Conservation (phyloP, 2,888 invertebrate genomes). For the Hypolimnas misippus region DNA sequence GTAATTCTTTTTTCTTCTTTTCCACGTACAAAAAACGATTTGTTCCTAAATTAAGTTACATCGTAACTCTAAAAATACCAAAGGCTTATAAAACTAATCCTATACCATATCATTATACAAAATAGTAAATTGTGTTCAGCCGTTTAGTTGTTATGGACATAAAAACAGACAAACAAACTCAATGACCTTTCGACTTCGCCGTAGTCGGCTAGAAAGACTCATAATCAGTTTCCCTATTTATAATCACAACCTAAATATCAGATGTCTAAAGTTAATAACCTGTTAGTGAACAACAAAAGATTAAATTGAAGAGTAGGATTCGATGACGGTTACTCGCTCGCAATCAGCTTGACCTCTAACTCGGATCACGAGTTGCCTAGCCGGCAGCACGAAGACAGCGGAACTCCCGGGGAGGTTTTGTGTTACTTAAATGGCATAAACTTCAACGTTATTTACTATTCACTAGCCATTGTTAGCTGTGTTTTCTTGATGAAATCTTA, state of each 20-base stretch:
- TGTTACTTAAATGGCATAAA: constrained; percentile 1
- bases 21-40: no score
- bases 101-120: no score
- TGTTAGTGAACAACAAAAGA: constrained; percentile 10
- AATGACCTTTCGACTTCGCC: no score
- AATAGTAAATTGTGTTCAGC: no score
- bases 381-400: background rate
- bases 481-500: no score
- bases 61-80: no score
- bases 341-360: constrained; percentile 20
- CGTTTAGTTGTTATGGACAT: no score
- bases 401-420: constrained; percentile 8
- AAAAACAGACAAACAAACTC: no score
- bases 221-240: background rate
- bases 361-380: constrained; percentile 9
- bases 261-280: constrained; percentile 6
- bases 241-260: background rate
- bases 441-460: background rate
- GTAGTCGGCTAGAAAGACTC: background rate
- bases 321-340: constrained; percentile 18
- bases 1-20: no score
- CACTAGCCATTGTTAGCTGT: no score
- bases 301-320: constrained; percentile 5
- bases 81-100: no score
- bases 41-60: no score